A percentile compares a stretch with the other conserved stretches of the same genome.
phyloP scores from a whole-genome alignment of 2,113 vertebrate species.

The Leucoraja erinaceus region DNA sequence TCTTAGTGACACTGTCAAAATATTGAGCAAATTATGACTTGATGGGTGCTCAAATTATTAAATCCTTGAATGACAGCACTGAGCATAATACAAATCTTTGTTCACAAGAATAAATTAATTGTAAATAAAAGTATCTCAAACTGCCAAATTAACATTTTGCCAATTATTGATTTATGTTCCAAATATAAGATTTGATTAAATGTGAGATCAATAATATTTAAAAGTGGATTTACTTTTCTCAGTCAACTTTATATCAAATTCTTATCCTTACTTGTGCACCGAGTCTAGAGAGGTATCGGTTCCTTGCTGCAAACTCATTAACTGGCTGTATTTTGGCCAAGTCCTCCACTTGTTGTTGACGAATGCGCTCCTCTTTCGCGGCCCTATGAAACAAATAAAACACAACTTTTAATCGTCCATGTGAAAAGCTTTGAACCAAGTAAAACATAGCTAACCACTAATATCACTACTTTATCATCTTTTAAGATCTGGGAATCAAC shows the following conservation, averaged over 20 bases:
- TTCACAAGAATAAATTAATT: neutral
- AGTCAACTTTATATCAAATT: neutral
- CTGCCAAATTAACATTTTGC: neutral
- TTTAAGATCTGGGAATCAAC: neutral
- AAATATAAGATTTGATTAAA: neutral
- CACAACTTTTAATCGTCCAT: neutral
- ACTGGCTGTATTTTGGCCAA: slow-evolving; percentile 57
- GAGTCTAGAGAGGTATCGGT: slow-evolving; percentile 72
- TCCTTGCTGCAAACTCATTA: slow-evolving; percentile 65
- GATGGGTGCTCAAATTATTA: neutral
- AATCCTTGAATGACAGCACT: neutral
- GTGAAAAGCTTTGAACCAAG: neutral
- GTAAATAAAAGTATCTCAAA: neutral
- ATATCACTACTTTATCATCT: neutral
- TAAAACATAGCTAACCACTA: neutral
- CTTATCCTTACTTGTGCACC: slow-evolving; percentile 63
- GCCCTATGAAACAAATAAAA: slow-evolving; percentile 40
- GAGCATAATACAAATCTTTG: neutral
- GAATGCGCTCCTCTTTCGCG: slow-evolving; percentile 41
- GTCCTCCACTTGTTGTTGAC: slow-evolving; percentile 48
- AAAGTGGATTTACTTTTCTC: neutral
- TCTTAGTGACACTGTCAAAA: neutral
- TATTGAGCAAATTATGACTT: no score
- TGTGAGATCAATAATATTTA: neutral
- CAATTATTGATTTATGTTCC: neutral